A percentile compares a stretch with the other conserved stretches of the same genome.
These are phyloP conservation scores for Sebastes alutus DNA, from an alignment of 2,797 vertebrate species.

Conservation along the genomic window DNA sequence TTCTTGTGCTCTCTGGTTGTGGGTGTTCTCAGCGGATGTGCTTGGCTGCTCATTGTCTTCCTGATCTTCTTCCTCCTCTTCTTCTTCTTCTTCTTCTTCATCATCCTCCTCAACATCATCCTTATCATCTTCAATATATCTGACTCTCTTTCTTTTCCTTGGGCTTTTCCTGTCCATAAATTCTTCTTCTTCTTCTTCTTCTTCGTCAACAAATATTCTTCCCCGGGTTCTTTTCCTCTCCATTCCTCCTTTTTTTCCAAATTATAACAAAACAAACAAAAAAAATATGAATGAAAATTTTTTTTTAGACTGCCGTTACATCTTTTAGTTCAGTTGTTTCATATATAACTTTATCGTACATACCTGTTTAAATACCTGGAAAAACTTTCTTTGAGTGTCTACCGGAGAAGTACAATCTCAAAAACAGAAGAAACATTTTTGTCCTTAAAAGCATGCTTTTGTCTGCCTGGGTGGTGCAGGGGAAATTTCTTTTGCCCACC, in stretches of 20 bases:
- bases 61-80: neutral
- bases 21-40: neutral
- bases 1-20: neutral
- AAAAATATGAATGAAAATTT: neutral
- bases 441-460: neutral
- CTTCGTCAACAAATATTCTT: fast-evolving
- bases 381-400: neutral
- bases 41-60: neutral
- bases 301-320: neutral
- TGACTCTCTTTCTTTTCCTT: neutral
- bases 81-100: too few relatives aligned
- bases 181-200: neutral
- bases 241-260: neutral
- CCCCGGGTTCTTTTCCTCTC: neutral
- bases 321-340: neutral
- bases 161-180: neutral
- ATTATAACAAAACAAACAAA: neutral
- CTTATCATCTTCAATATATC: fast-evolving
- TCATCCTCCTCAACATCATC: neutral
- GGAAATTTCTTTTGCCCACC: too few relatives aligned
- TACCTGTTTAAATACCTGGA: neutral
- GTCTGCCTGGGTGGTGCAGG: too few relatives aligned
- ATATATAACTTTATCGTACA: neutral
- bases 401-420: neutral
- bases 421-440: neutral